phyloP scores from a whole-genome alignment of 2,797 vertebrate species.

The Siniperca scherzeri region DNA sequence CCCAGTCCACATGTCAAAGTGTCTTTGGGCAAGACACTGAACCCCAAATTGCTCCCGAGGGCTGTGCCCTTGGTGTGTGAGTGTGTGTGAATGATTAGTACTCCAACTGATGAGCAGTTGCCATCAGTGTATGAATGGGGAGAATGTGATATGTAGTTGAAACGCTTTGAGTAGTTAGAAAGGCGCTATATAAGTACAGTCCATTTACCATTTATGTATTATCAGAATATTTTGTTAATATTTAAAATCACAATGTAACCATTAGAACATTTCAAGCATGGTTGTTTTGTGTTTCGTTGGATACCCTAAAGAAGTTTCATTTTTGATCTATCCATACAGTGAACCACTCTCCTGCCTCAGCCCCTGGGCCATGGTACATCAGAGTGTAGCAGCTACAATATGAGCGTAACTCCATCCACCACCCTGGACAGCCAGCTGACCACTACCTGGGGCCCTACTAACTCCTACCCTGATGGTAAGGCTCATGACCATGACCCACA shows the following conservation, averaged over 20 bases:
- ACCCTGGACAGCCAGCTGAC: slow-evolving; percentile 82
- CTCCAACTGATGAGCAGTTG: too few species aligned
- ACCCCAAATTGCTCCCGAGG: too few species aligned
- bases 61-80: too few species aligned
- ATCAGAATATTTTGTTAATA: neutral
- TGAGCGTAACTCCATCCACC: slow-evolving; percentile 82
- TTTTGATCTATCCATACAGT: slow-evolving; percentile 18
- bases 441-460: slow-evolving; percentile 75
- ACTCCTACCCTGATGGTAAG: slow-evolving; percentile 83
- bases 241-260: neutral
- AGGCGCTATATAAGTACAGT: too few species aligned
- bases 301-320: neutral
- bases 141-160: too few species aligned
- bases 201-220: too few species aligned
- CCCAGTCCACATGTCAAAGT: too few species aligned
- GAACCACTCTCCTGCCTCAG: slow-evolving; percentile 47
- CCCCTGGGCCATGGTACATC: slow-evolving; percentile 84
- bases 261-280: neutral
- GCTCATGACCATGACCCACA: slow-evolving; percentile 4
- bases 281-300: neutral
- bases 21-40: too few species aligned
- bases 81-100: too few species aligned
- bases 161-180: too few species aligned
- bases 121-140: too few species aligned
- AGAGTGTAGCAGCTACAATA: slow-evolving; percentile 75